Evolutionary conservation across 2,113 vertebrate genomes (phyloP).

Genomic region (Tonatia bakeri): DNA sequence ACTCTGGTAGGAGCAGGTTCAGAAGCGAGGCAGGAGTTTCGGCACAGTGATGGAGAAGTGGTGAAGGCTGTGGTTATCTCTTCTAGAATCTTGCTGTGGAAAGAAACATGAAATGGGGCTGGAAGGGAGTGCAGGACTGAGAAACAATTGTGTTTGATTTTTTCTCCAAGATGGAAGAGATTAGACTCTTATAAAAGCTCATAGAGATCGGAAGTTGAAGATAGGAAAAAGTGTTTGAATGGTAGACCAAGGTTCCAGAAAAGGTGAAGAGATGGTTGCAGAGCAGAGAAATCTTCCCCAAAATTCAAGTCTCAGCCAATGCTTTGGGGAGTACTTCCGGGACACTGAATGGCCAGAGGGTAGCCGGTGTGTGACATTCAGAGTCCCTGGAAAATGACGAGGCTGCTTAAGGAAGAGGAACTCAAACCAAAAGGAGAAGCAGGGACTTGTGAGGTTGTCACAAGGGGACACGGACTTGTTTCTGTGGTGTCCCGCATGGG

Average conservation of each 20-base stretch:
- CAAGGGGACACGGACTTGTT: neutral
- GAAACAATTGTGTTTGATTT: neutral
- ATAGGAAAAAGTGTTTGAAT: neutral
- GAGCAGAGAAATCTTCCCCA: neutral
- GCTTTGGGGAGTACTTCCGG: neutral
- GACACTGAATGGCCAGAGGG: neutral
- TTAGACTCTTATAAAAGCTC: neutral
- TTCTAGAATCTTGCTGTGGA: neutral
- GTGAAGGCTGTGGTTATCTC: neutral
- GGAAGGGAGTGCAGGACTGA: neutral
- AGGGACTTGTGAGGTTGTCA: neutral
- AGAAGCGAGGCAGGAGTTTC: neutral
- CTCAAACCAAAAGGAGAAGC: neutral
- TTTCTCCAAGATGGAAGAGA: neutral
- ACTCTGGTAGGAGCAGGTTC: neutral
- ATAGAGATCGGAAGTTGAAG: neutral
- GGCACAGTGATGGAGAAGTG: neutral
- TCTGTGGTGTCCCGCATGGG: neutral
- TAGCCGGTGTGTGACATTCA: neutral
- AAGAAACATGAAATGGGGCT: neutral
- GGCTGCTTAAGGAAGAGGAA: neutral
- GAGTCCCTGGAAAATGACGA: neutral
- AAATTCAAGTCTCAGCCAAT: neutral
- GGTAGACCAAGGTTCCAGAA: neutral
- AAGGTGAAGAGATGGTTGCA: neutral